Conservation (phyloP, 1,140 invertebrate species). For the Bacillus rossius region DNA sequence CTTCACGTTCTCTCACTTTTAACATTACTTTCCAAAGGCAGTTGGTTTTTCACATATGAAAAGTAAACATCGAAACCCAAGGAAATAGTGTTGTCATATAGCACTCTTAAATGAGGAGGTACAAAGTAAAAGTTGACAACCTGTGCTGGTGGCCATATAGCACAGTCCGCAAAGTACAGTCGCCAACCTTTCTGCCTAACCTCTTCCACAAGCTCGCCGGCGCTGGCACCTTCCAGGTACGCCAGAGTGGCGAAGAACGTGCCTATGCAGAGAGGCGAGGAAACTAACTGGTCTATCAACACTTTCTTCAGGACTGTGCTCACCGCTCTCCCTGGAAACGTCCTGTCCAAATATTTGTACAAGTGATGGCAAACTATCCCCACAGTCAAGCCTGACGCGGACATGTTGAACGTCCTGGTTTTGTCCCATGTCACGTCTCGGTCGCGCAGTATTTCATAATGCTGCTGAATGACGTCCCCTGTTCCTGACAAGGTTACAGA, state of each 20-base stretch:
- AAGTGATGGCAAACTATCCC: constrained; percentile 83
- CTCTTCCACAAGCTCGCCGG: constrained; percentile 60
- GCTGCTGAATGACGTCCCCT: constrained; percentile 81
- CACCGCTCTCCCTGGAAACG: constrained; percentile 61
- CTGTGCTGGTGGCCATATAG: constrained; percentile 72
- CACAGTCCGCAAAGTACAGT: constrained; percentile 75
- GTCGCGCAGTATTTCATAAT: constrained; percentile 67
- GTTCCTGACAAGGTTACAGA: constrained; percentile 66
- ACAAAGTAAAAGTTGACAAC: constrained; percentile 85
- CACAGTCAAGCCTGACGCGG: constrained; percentile 66
- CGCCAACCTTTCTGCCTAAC: constrained; percentile 70
- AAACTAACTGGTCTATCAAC: constrained; percentile 79
- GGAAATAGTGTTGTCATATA: constrained; percentile 88
- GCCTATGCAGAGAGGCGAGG: constrained; percentile 77
- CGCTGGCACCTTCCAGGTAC: constrained; percentile 58
- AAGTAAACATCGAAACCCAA: constrained; percentile 89
- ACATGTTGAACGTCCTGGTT: constrained; percentile 71
- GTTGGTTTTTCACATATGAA: constrained; percentile 78
- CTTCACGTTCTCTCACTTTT: not conserved
- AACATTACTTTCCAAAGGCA: constrained; percentile 1
- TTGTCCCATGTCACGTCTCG: constrained; percentile 51
- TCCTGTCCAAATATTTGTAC: constrained; percentile 67
- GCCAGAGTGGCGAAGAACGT: constrained; percentile 76
- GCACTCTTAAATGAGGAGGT: constrained; percentile 74
- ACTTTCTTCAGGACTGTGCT: constrained; percentile 77